Percentiles rank a stretch among this genome's conserved stretches.
phyloP scores from a whole-genome alignment of 2,113 vertebrate species.

The Micromys minutus region DNA sequence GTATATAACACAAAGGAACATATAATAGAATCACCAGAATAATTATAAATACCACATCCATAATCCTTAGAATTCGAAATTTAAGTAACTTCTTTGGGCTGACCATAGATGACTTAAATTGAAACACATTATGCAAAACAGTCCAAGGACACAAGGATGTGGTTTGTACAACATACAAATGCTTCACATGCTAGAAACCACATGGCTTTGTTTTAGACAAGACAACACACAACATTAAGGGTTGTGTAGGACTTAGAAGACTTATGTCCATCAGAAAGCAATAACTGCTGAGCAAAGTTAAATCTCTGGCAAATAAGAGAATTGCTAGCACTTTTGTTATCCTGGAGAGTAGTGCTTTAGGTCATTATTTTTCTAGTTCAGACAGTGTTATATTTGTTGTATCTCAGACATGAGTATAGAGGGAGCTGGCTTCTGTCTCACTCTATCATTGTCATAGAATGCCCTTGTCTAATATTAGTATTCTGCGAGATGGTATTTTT shows the following conservation, averaged over 20 bases:
- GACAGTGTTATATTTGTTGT: neutral
- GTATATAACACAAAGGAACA: neutral
- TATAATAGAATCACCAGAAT: no score
- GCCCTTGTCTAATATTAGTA: neutral
- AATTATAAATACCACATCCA: neutral
- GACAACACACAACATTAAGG: neutral
- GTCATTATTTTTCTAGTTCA: neutral
- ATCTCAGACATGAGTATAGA: neutral
- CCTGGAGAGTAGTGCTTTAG: neutral
- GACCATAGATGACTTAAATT: neutral
- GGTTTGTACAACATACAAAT: no score
- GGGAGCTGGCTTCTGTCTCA: neutral
- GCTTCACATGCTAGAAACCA: neutral
- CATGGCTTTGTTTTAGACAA: neutral
- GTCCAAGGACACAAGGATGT: no score
- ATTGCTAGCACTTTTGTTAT: neutral
- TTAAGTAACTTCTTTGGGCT: neutral
- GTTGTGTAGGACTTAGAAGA: fast-evolving
- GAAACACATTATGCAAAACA: neutral
- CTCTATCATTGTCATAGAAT: neutral
- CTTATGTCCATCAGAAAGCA: neutral
- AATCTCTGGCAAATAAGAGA: neutral
- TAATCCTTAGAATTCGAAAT: neutral
- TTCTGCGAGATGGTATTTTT: neutral
- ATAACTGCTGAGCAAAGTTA: fast-evolving